A percentile compares a stretch with the other conserved stretches of the same genome.
Evolutionary conservation across 2,888 invertebrate genomes (phyloP).

Genomic region (Dicyrtoma fusca): DNA sequence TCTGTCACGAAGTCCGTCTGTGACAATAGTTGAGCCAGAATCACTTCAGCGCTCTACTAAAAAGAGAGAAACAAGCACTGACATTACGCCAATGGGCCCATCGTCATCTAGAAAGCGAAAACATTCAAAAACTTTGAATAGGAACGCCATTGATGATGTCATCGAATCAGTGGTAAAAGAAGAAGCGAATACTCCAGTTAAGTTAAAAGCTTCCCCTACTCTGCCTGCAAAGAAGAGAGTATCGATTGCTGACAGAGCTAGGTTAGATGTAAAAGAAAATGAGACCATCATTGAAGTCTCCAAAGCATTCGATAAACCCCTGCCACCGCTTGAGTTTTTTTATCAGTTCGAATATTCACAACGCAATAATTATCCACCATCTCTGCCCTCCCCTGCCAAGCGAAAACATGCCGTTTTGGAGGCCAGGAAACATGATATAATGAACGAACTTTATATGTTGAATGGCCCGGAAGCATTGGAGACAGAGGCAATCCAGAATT

Average conservation of each 20-base stretch:
- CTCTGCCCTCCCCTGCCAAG: slow-evolving; percentile 14
- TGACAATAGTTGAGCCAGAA: too few relatives aligned
- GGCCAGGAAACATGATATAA: neutral
- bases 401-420: neutral
- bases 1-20: too few relatives aligned
- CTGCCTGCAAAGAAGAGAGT: neutral
- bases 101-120: too few relatives aligned
- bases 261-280: slow-evolving; percentile 13
- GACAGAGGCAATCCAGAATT: too few relatives aligned
- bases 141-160: too few relatives aligned
- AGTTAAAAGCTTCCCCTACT: neutral
- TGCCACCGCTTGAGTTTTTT: slow-evolving; percentile 23
- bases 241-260: too few relatives aligned
- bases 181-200: neutral
- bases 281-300: slow-evolving; percentile 33
- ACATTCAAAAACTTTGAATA: too few relatives aligned
- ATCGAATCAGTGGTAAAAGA: too few relatives aligned
- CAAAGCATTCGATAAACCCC: slow-evolving; percentile 2
- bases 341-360: slow-evolving; percentile 23
- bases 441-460: neutral
- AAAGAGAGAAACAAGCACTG: too few relatives aligned
- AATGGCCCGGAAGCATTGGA: too few relatives aligned
- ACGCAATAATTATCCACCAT: slow-evolving; percentile 34
- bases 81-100: too few relatives aligned
- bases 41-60: too few relatives aligned